These are phyloP conservation scores for Pyrrhia umbra DNA, from an alignment of 2,888 invertebrate genomes.

Conservation along the genomic window DNA sequence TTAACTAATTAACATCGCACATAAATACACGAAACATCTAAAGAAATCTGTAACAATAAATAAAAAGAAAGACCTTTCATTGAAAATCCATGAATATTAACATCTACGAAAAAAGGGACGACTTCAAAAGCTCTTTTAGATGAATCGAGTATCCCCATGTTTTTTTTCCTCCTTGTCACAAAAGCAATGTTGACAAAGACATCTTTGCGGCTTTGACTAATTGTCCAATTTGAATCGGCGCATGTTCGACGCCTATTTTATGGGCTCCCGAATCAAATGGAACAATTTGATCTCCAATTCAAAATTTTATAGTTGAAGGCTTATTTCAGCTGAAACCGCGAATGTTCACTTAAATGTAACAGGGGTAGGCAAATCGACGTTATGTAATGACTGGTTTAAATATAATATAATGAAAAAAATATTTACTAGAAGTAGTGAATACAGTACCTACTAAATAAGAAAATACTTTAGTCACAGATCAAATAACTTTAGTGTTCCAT, in stretches of 20 bases:
- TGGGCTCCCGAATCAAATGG: constrained; percentile 23
- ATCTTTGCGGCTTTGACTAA: background rate
- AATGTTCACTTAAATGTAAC: constrained; percentile 11
- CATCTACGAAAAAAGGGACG: background rate
- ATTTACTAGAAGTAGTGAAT: too few relatives aligned
- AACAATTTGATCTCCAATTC: constrained; percentile 47
- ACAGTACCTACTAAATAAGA: too few relatives aligned
- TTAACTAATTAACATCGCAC: too few relatives aligned
- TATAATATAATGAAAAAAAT: too few relatives aligned
- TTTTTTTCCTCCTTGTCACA: constrained; percentile 15
- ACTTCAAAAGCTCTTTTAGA: background rate
- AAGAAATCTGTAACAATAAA: background rate
- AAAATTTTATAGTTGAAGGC: background rate
- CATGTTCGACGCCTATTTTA: constrained; percentile 1
- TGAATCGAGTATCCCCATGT: constrained; percentile 4
- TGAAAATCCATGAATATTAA: background rate
- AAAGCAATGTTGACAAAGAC: constrained; percentile 28
- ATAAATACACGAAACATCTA: background rate
- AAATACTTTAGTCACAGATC: too few relatives aligned
- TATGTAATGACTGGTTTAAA: background rate
- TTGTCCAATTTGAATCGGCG: background rate
- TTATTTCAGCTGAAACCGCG: constrained; percentile 14
- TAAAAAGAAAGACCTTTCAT: background rate
- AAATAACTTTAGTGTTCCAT: too few relatives aligned
- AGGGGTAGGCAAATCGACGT: background rate